These are phyloP conservation scores for Chydorus sphaericus DNA, from an alignment of 2,888 invertebrate species.

Conservation along the genomic window DNA sequence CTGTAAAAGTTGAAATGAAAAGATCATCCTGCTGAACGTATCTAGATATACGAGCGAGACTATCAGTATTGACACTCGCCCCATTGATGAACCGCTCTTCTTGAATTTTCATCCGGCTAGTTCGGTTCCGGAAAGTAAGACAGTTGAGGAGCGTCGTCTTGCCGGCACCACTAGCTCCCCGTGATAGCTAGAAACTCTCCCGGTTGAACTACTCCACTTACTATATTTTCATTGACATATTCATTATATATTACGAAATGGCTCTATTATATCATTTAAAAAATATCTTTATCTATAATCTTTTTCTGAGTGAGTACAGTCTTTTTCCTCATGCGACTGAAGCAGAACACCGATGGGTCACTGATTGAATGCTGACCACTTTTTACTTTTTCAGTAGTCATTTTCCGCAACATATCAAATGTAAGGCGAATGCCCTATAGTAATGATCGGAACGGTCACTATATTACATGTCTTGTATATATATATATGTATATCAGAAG, in stretches of 20 bases:
- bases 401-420: no score
- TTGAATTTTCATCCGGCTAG: constrained; percentile 46
- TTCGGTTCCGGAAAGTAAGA: constrained; percentile 66
- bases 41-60: constrained; percentile 61
- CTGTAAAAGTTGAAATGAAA: constrained; percentile 79
- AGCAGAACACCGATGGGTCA: constrained; percentile 23
- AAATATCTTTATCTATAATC: constrained; percentile 22
- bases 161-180: constrained; percentile 75
- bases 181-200: constrained; percentile 75
- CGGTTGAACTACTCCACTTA: constrained; percentile 66
- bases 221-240: constrained; percentile 30
- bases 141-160: constrained; percentile 88
- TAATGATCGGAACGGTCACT: no score
- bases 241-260: background rate
- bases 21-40: constrained; percentile 91
- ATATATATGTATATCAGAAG: no score
- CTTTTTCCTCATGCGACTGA: no score
- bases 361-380: constrained; percentile 16
- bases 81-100: constrained; percentile 57
- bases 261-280: background rate
- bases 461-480: no score
- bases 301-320: constrained; percentile 21
- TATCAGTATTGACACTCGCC: constrained; percentile 46
- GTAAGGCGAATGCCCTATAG: no score
- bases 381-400: no score